Evolutionary conservation across 2,797 vertebrate genomes (phyloP), one percentile per base, ranked within the genome.

Genomic region (Choloepus didactylus): DNA sequence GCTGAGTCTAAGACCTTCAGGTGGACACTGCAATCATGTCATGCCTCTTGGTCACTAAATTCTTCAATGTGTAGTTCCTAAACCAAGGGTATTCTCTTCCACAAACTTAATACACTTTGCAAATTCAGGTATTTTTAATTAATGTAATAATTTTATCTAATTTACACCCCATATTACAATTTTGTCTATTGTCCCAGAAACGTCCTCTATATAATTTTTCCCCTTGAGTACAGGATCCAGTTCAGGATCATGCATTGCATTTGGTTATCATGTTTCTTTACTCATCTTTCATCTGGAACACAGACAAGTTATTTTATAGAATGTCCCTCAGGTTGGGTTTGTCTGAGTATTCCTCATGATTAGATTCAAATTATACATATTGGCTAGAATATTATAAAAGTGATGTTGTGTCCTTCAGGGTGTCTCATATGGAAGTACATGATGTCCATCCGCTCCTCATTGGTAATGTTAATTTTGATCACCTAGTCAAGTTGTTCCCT

Each of bases 101-200:
- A 21, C 46, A 51, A 46, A 5, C 21, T 4, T 10, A 25, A 59
- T 54, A 77, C 15, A 93, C 8, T 59, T n/a, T 66, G 15, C 15
- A 64, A 76, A 86, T 93, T 88, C 38, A 82, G 54, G 16, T 80
- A 88, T 56, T 81, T 69, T 70, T 75, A 84, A 69, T 46, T 62
- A 23, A 25, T 46, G 14, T 11, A 87, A 54, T 79, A 51, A 1
- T n/a, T 81, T 93, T 38, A 23, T 69, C 29, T 60, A 19, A 77
- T 25, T 51, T 59, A 51, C 1, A 31, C 25, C 79, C 9, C 15
- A 23, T n/a, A 93, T 67, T 93, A 6, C 23, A 82, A n/a, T 35
- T 23, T 60, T 56, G 72, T 60, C 9, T 51, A 21, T 51, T 49
- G n/a, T 6, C 5, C 12, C 41, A 94, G 11, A 66, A 77, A 46